phyloP scores from a whole-genome alignment of 1,140 invertebrate species.

The Bombyx mandarina region DNA sequence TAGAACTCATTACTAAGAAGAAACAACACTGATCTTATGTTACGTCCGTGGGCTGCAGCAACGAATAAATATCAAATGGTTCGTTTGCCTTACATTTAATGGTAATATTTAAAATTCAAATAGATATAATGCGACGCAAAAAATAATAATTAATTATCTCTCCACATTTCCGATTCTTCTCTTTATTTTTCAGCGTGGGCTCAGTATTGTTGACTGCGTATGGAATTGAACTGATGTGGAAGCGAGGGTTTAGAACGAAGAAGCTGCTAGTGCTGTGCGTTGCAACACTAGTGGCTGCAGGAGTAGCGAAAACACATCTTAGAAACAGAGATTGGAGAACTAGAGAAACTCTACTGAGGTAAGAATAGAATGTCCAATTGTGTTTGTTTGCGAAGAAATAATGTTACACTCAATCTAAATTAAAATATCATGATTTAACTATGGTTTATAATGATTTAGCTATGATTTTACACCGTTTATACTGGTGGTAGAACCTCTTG shows the following conservation, averaged over 20 bases:
- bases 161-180: too few relatives aligned
- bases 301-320: conserved; percentile 76
- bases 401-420: neutral
- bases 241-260: conserved; percentile 46
- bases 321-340: conserved; percentile 86
- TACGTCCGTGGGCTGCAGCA: neutral
- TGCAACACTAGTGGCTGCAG: conserved; percentile 72
- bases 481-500: too few relatives aligned
- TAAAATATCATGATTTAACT: neutral
- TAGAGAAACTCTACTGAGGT: conserved; percentile 82
- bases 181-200: conserved; percentile 73
- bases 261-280: conserved; percentile 55
- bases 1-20: too few relatives aligned
- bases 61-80: too few relatives aligned
- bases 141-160: too few relatives aligned
- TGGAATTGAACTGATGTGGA: conserved; percentile 76
- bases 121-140: too few relatives aligned
- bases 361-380: conserved; percentile 17
- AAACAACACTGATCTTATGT: neutral
- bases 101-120: too few relatives aligned
- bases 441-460: neutral
- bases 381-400: neutral
- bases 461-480: too few relatives aligned
- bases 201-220: conserved; percentile 76
- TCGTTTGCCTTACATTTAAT: too few relatives aligned